A percentile compares a stretch with the other conserved stretches of the same genome.
phyloP scores from a whole-genome alignment of 2,888 invertebrate species.

The Neoaliturus tenellus region DNA sequence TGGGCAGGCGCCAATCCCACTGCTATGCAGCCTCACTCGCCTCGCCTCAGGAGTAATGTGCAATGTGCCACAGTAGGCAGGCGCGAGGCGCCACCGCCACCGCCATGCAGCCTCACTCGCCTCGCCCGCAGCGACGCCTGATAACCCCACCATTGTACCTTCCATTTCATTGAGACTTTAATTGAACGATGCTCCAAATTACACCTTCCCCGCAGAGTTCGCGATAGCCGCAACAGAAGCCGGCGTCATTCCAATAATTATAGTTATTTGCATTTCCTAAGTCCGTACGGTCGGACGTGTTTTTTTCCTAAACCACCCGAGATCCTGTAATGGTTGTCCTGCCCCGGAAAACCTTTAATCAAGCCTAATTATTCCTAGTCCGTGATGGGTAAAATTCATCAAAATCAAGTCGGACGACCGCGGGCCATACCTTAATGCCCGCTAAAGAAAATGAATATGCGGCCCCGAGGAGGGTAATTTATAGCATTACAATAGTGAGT shows the following conservation, averaged over 20 bases:
- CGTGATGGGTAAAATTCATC: conserved; percentile 57
- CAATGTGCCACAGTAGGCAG: neutral
- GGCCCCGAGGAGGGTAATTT: conserved; percentile 23
- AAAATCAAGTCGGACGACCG: conserved; percentile 46
- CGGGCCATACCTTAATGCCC: conserved; percentile 42
- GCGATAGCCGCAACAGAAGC: conserved; percentile 50
- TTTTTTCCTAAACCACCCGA: conserved; percentile 48
- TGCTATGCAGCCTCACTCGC: neutral
- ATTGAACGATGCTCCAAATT: conserved; percentile 50
- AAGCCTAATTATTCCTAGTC: conserved; percentile 55
- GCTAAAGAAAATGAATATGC: conserved; percentile 50
- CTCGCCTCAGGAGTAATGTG: no score
- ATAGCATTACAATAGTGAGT: conserved; percentile 49
- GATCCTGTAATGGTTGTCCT: conserved; percentile 52
- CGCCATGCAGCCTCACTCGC: neutral
- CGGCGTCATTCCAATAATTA: conserved; percentile 51
- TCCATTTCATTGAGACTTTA: conserved; percentile 52
- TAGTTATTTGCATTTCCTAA: conserved; percentile 54
- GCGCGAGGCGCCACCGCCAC: neutral
- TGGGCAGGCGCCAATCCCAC: neutral
- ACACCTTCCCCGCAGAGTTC: conserved; percentile 45
- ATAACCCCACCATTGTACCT: conserved; percentile 40
- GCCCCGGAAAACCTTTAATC: conserved; percentile 56
- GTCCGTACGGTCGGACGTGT: conserved; percentile 31
- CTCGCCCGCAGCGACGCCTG: conserved; percentile 5